Evolutionary conservation across 2,113 vertebrate genomes (phyloP).

Genomic region (Crotalus viridis): DNA sequence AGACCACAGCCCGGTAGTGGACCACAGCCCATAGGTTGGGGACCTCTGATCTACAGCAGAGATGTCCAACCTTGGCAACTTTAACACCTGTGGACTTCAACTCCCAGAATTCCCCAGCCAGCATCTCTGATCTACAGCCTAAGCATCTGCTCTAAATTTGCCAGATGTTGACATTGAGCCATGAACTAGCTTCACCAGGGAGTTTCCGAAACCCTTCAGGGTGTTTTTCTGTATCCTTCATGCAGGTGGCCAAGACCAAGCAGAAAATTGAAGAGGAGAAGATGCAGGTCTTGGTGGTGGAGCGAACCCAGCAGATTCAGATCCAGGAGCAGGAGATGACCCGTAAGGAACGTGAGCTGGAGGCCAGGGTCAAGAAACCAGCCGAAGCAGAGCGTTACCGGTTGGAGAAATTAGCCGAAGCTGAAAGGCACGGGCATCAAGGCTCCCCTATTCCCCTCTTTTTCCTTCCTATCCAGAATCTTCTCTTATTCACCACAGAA

Average conservation of each 20-base stretch:
- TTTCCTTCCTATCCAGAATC: not conserved
- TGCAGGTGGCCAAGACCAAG: slow-evolving; percentile 91
- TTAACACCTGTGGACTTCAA: not conserved
- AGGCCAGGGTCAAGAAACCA: slow-evolving; percentile 85
- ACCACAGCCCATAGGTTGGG: too few species aligned
- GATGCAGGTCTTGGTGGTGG: slow-evolving; percentile 90
- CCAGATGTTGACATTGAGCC: not conserved
- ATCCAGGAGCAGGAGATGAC: slow-evolving; percentile 90
- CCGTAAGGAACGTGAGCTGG: slow-evolving; percentile 85
- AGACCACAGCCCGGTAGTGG: too few species aligned
- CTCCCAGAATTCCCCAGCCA: not conserved
- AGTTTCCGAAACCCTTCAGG: not conserved
- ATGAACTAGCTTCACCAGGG: not conserved
- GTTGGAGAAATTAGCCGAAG: slow-evolving; percentile 84
- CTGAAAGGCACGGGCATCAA: slow-evolving; percentile 71
- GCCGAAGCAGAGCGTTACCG: slow-evolving; percentile 85
- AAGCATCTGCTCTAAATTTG: not conserved
- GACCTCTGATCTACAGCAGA: not conserved
- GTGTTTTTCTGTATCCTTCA: too few species aligned
- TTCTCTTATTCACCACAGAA: not conserved
- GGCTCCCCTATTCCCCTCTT: not conserved
- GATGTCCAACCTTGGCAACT: not conserved
- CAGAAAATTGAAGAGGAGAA: slow-evolving; percentile 91
- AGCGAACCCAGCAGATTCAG: slow-evolving; percentile 86
- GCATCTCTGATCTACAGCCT: not conserved